Percentiles rank a stretch among this genome's conserved stretches.
Evolutionary conservation across 2,888 invertebrate genomes (phyloP).

Genomic region (Troilus luridus): DNA sequence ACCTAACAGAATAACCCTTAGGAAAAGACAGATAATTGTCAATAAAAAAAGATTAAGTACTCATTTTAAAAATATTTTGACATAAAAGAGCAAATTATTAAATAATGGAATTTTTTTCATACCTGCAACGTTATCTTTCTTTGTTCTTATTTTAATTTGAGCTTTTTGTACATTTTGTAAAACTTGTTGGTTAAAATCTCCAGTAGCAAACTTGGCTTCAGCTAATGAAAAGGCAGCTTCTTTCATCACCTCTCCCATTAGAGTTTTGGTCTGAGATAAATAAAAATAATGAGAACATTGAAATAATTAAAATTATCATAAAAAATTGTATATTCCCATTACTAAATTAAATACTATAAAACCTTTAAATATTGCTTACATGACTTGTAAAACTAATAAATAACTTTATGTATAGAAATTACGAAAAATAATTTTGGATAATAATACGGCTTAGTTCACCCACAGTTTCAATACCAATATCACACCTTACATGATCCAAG

Average conservation of each 20-base stretch:
- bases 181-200: conserved; percentile 98
- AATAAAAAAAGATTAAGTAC: too few relatives aligned
- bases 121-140: conserved; percentile 99
- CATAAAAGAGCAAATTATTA: not conserved
- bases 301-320: not conserved
- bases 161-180: conserved; percentile 98
- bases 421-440: too few relatives aligned
- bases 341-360: too few relatives aligned
- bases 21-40: too few relatives aligned
- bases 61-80: not conserved
- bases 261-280: conserved; percentile 86
- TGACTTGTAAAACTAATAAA: too few relatives aligned
- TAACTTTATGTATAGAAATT: too few relatives aligned
- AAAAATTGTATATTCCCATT: too few relatives aligned
- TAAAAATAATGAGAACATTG: conserved; percentile 52
- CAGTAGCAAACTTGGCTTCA: conserved; percentile 98
- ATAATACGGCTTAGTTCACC: too few relatives aligned
- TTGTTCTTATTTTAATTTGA: conserved; percentile 95
- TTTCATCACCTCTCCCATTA: conserved; percentile 99
- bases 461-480: too few relatives aligned
- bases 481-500: too few relatives aligned
- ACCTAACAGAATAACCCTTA: too few relatives aligned
- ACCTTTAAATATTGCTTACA: too few relatives aligned
- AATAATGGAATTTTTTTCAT: conserved; percentile 61
- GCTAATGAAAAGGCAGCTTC: conserved; percentile 98